Conservation (phyloP, 2,888 invertebrate species). For the Omphaloscelis lunosa region DNA sequence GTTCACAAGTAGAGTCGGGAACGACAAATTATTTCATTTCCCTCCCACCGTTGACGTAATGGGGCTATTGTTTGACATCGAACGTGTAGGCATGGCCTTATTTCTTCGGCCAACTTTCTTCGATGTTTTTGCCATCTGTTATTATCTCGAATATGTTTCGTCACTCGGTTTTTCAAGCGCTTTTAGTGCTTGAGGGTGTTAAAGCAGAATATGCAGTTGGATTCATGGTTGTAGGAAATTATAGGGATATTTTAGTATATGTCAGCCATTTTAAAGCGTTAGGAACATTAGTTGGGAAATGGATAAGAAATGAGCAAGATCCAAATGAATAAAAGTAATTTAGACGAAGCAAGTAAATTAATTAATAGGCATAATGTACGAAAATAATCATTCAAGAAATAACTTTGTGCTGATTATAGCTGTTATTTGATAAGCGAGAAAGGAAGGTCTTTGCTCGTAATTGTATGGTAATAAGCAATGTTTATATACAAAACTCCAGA, state of each 20-base stretch:
- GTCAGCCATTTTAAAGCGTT: not conserved
- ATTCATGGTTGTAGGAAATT: conserved; percentile 1
- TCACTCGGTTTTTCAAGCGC: conserved; percentile 23
- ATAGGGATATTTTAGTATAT: not conserved
- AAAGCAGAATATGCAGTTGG: not conserved
- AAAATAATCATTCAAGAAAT: not conserved
- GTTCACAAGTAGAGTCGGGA: conserved; percentile 67
- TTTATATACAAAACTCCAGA: not conserved
- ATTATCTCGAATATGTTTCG: conserved; percentile 29
- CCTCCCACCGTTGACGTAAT: conserved; percentile 50
- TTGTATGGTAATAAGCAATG: not conserved
- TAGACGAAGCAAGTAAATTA: not conserved
- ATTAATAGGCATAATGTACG: not conserved
- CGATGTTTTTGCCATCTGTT: conserved; percentile 40
- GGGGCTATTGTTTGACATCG: conserved; percentile 59
- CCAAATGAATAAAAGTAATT: not conserved
- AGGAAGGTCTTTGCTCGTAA: not conserved
- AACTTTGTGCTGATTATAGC: not conserved
- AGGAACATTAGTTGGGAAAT: not conserved
- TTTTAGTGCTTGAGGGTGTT: conserved; percentile 21
- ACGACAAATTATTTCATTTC: conserved; percentile 68
- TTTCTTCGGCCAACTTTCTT: conserved; percentile 54
- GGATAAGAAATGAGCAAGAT: not conserved
- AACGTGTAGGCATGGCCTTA: conserved; percentile 38
- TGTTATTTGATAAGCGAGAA: not conserved